phyloP scores from a whole-genome alignment of 2,113 vertebrate genomes.

The Xiphias gladius region DNA sequence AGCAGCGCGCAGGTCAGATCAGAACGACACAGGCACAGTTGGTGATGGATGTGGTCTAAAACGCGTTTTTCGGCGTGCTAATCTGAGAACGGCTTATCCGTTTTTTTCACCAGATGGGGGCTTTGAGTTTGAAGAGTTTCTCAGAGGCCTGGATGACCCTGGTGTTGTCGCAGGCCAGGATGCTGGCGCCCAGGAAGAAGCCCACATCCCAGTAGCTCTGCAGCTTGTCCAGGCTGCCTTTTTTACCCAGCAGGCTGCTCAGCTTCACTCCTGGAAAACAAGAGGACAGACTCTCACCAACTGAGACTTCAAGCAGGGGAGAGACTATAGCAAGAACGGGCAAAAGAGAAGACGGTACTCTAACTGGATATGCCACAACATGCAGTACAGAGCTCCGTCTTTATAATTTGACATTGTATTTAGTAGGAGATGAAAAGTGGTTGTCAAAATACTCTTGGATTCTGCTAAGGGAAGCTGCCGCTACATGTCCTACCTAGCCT shows the following conservation, averaged over 20 bases:
- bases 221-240: slow-evolving; percentile 96
- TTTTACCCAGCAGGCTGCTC: slow-evolving; percentile 97
- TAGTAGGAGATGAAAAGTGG: neutral
- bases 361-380: neutral
- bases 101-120: slow-evolving; percentile 92
- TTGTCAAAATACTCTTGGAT: neutral
- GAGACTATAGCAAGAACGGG: neutral
- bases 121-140: slow-evolving; percentile 97
- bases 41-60: slow-evolving; percentile 1
- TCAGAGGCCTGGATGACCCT: slow-evolving; percentile 97
- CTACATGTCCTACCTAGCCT: slow-evolving; percentile 6
- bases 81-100: neutral
- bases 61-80: neutral
- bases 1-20: slow-evolving; percentile 27
- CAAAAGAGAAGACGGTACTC: neutral
- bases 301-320: neutral
- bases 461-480: slow-evolving; percentile 12
- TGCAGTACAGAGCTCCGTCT: neutral
- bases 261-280: slow-evolving; percentile 92
- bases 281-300: neutral
- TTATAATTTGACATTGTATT: neutral
- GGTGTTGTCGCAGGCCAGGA: slow-evolving; percentile 94
- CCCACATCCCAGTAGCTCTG: slow-evolving; percentile 99
- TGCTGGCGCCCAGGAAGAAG: slow-evolving; percentile 96
- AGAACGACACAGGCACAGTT: slow-evolving; percentile 21